Base-by-base conservation (phyloP, 1,140 invertebrate genomes). In the Sycophila sp. region DNA sequence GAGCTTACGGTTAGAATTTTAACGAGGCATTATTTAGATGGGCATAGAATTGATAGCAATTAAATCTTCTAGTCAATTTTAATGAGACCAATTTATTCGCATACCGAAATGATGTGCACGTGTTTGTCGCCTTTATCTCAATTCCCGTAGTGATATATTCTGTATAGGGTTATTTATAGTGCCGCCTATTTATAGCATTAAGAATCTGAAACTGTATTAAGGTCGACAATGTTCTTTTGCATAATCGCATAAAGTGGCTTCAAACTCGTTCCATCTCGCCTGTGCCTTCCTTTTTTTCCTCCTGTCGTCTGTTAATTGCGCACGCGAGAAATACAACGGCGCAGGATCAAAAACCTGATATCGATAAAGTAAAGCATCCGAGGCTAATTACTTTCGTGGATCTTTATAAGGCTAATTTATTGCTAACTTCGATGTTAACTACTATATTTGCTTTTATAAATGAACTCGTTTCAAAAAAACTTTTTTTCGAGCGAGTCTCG, bases 161-260 rank as follows among this genome's bases (percentile, higher is more conserved):
- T 64, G 36, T 17, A n/a, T 10, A 17, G 22, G 8, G 24, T 10
- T 42, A 65, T 55, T 65, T 65, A 40, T 42, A 40, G 34, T 19
- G 4, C 2, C 19, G 4, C 7, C 49, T 38, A 65, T 55, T 40
- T 65, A 53, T 55, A 65, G 63, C 4, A 10, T 17, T 24, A 26
- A 55, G 8, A 13, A 15, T 32, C 32, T 40, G 13, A 38, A 64
- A 64, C 49, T 64, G 32, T 24, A 64, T 64, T 28, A 53, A 38
- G 15, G 8, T 38, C 15, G 19, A 34, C 45, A 64, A 51, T 51
- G 45, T 56, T 66, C 17, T 66, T 66, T 58, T 58, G 28, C 26
- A 26, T 58, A 45, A 58, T 58, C 30, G 30, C 53, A 7, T 36
- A 45, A n/a, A 32, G 7, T 55, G n/a, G 49, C 10, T 55, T 55